Base-by-base conservation (phyloP, 2,797 vertebrate species). In the Chaetophractus vellerosus region DNA sequence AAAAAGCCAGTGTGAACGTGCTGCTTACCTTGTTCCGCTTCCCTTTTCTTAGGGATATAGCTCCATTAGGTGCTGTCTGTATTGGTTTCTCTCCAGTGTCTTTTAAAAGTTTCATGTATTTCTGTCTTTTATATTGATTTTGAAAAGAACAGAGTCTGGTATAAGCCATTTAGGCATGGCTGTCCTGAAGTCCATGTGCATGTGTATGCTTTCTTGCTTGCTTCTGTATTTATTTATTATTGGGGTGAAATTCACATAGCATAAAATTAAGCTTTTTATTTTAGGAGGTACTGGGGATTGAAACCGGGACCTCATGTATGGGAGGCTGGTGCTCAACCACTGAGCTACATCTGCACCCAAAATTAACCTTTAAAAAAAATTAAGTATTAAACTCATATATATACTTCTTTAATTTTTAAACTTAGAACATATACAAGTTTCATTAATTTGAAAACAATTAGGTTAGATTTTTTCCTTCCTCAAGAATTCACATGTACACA, bases 101-200 rank as follows among this genome's bases (percentile, higher is more conserved):
- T 64, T 92, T 87, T 87, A 87, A 83, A 2, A 57, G 36, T 92
- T 80, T 81, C 81, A 33, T 88, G 10, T 91, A 82, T 84, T 88
- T 95, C 38, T 95, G n/a, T 59, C 16, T 93, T 95, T 86, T 57
- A 38, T 91, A 82, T 83, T 95, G 52, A 83, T 90, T 79, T 68
- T 80, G 45, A 15, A 75, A 74, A 59, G 90, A n/a, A 80, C 41
- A 79, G 55, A 50, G 26, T 79, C 28, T 79, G 23, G 90, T 74
- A 50, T 0, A 87, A 79, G 28, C 0, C 82, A 2, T 83, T 41
- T 36, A 57, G 10, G 90, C 38, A 88, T 88, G 31, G 4, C 28
- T 66, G 21, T n/a, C 50, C 31, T 85, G 33, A 88, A 80, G 52
- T 61, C 33, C 4, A 9, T 90, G 59, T 52, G 16, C 18, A n/a